These are phyloP conservation scores for Eulithis prunata DNA, from an alignment of 2,888 invertebrate genomes.

Conservation along the genomic window DNA sequence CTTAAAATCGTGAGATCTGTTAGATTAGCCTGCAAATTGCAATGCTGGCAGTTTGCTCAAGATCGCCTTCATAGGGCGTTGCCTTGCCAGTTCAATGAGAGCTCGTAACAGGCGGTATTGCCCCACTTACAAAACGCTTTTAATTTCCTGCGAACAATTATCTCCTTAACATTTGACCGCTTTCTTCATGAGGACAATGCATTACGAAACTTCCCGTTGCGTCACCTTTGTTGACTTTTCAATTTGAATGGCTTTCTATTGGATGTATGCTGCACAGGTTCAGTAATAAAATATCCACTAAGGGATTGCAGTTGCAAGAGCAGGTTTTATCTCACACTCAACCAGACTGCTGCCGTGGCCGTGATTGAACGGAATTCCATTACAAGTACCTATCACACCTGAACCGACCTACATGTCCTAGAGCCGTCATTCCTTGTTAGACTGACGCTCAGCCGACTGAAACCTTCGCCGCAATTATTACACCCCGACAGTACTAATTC, in stretches of 20 bases:
- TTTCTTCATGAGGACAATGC: constrained; percentile 72
- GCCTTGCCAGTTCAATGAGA: constrained; percentile 29
- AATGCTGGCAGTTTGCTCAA: constrained; percentile 45
- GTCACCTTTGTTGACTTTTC: constrained; percentile 39
- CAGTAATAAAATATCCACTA: constrained; percentile 13
- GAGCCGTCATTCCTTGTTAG: constrained; percentile 65
- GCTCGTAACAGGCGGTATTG: constrained; percentile 52
- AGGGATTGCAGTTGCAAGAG: constrained; percentile 5
- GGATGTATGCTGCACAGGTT: constrained; percentile 13
- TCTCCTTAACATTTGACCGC: constrained; percentile 83
- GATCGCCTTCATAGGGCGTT: constrained; percentile 47
- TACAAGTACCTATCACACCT: constrained; percentile 56
- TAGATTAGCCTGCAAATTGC: constrained; percentile 47
- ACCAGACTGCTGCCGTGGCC: constrained; percentile 11
- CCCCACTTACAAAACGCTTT: constrained; percentile 77
- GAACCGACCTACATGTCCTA: constrained; percentile 61
- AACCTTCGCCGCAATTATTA: constrained; percentile 47
- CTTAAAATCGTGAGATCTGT: constrained; percentile 51
- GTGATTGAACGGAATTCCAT: constrained; percentile 31
- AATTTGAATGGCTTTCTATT: constrained; percentile 28
- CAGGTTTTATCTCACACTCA: constrained; percentile 17
- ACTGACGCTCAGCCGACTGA: constrained; percentile 54
- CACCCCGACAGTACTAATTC: constrained; percentile 38
- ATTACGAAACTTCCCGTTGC: constrained; percentile 68
- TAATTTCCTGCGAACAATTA: constrained; percentile 83